Evolutionary conservation across 1,140 invertebrate species (phyloP).

Genomic region (Zaprionus inermis): DNA sequence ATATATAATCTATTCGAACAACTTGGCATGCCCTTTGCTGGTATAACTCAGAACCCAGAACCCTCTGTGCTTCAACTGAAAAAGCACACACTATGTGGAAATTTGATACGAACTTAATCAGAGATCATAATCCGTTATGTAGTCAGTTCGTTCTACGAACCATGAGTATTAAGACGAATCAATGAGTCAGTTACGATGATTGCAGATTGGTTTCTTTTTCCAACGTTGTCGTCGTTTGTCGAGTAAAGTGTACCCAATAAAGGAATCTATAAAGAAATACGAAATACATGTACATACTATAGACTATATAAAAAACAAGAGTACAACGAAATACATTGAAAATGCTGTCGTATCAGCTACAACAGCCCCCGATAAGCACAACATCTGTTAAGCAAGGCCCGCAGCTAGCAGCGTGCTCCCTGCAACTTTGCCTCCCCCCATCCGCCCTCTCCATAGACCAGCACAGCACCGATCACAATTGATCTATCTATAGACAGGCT

Average conservation of each 20-base stretch:
- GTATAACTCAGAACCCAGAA: not conserved
- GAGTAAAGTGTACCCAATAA: slow-evolving; percentile 43
- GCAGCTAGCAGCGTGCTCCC: slow-evolving; percentile 1
- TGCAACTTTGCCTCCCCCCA: not conserved
- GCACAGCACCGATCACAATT: slow-evolving; percentile 5
- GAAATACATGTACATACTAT: not conserved
- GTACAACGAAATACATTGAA: slow-evolving; percentile 34
- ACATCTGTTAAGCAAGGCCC: slow-evolving; percentile 46
- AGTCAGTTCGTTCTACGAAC: slow-evolving; percentile 18
- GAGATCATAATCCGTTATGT: slow-evolving; percentile 21
- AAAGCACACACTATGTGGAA: slow-evolving; percentile 1
- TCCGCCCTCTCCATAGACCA: not conserved
- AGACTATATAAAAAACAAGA: slow-evolving; percentile 19
- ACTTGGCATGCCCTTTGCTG: not conserved
- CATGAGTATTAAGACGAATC: slow-evolving; percentile 5
- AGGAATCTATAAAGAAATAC: slow-evolving; percentile 17
- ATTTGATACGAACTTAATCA: slow-evolving; percentile 12
- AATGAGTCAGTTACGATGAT: slow-evolving; percentile 31
- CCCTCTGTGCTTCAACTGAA: not conserved
- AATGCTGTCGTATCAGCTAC: slow-evolving; percentile 44
- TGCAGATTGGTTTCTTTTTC: slow-evolving; percentile 43
- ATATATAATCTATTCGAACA: not conserved
- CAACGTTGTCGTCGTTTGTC: slow-evolving; percentile 7
- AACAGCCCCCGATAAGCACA: slow-evolving; percentile 37
- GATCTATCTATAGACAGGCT: slow-evolving; percentile 30